Base-by-base conservation (phyloP, 2,797 vertebrate species). In the Tragopan temminckii region DNA sequence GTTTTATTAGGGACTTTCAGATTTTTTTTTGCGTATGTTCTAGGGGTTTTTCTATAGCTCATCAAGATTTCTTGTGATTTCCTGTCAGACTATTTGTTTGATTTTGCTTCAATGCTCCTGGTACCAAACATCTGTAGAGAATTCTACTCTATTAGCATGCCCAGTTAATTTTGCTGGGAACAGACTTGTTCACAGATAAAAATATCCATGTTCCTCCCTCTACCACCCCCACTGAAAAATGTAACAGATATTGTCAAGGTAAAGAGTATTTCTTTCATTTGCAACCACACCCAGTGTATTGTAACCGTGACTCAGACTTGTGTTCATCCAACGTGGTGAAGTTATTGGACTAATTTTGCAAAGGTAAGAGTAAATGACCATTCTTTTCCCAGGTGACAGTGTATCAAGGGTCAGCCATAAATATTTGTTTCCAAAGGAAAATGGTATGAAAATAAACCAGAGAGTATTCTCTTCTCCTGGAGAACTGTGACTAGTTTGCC, bases 221-320 rank as follows among this genome's bases (percentile, higher is more conserved):
- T 1, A 4, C 8, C 25, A 5, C 15, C 2, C 15, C 6, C 7
- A 4, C 19, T 13, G 20, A 20, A 57, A 57, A 57, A 17, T 24
- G 36, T 64, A 76, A 80, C n/a, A 90, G 85, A 94, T 85, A 91
- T 38, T 50, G 50, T 83, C 36, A 83, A 68, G 42, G 62, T 94
- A 85, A 93, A 88, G 55, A 90, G 71, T 88, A 80, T 78, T 87
- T 90, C 23, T 84, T 89, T 83, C 13, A 70, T 71, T 76, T 83
- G 38, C 69, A 75, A 57, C 17, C 92, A 71, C 93, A 72, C 90
- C 84, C 69, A 66, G 10, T 50, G 78, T 88, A 69, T 64, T 78
- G 62, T 63, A 90, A 62, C 38, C 10, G 10, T 96, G 93, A 96
- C 50, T 96, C 93, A 95, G 81, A 46, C 66, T 59, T 69, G 36